Evolutionary conservation across 35 echinoderm and acorn worm genomes (phyloP).

Genomic region (Lytechinus pictus): DNA sequence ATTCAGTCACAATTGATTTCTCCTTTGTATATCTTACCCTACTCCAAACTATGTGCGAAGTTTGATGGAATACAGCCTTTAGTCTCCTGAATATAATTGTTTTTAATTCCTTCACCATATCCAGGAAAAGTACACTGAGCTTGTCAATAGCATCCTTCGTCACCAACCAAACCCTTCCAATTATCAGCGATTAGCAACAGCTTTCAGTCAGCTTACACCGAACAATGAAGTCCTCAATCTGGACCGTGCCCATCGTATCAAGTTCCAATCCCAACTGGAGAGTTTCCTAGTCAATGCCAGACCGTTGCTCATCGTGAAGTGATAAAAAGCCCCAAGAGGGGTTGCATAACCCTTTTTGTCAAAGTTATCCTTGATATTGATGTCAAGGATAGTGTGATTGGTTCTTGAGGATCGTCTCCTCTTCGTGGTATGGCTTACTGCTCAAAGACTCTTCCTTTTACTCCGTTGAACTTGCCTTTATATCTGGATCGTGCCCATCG

Average conservation of each 20-base stretch:
- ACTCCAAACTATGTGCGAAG: no score
- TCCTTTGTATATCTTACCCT: no score
- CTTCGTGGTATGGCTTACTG: no score
- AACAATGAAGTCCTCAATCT: not conserved
- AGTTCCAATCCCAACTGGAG: conserved; percentile 37
- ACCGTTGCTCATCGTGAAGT: conserved; percentile 33
- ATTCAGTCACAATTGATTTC: no score
- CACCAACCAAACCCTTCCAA: not conserved
- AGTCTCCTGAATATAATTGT: not conserved
- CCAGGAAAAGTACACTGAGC: conserved; percentile 36
- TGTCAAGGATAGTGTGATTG: no score
- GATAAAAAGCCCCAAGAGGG: not conserved
- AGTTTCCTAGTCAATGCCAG: conserved; percentile 26
- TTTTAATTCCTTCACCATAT: not conserved
- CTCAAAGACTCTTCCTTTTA: no score
- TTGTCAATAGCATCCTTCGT: not conserved
- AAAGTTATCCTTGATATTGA: no score
- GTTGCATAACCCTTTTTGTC: not conserved
- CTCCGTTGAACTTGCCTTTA: not conserved
- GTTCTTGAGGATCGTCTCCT: no score
- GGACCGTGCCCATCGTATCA: conserved; percentile 29
- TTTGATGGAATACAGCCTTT: no score
- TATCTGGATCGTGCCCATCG: not conserved
- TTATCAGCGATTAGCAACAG: not conserved
- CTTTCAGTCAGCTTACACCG: conserved; percentile 41